Base-by-base conservation (phyloP, 2,113 vertebrate genomes). In the Brevimyrus niger region DNA sequence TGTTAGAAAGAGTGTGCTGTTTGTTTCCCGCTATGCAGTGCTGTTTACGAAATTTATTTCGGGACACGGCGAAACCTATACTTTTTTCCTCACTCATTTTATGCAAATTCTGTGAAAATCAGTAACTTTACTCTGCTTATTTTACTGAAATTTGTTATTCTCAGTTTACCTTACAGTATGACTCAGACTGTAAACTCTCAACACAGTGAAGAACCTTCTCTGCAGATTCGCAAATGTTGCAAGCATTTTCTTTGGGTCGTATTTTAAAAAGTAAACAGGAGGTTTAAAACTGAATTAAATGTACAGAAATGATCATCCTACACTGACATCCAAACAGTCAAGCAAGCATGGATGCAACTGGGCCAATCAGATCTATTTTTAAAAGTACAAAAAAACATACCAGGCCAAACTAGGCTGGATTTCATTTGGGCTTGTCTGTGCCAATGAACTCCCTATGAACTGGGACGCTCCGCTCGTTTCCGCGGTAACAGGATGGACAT, bases 341-440 rank as follows among this genome's bases (percentile, higher is more conserved):
- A 88, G 88, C 27, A 88, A 89, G 84, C 47, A 86, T 31, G 76
- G 90, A 92, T 80, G 89, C 89, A 92, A 90, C 89, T 90, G 87
- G 91, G 92, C 85, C 90, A 92, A 91, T 91, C 92, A 91, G 42
- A 86, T 82, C 90, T 91, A 91, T 91, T 92, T 92, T 92, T 88
- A 92, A 89, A 47, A 82, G 27, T 83, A 82, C 27, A 55, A 76
- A 80, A 76, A 42, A 38, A 80, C 48, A 88, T 87, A 91, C 86
- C 90, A 91, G 89, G 89, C 88, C 84, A 91, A 86, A 86, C 82
- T 87, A 90, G 65, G 21, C 65, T 88, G 58, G 35, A 35, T 76
- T 48, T 88, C 69, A 7, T 42, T 53, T 89, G 61, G 48, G 3
- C 50, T 91, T 91, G 83, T 87, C 82, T 65, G 86, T 86, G 27